Base-by-base conservation (phyloP, 2,113 vertebrate species). In the Anolis sagrei region DNA sequence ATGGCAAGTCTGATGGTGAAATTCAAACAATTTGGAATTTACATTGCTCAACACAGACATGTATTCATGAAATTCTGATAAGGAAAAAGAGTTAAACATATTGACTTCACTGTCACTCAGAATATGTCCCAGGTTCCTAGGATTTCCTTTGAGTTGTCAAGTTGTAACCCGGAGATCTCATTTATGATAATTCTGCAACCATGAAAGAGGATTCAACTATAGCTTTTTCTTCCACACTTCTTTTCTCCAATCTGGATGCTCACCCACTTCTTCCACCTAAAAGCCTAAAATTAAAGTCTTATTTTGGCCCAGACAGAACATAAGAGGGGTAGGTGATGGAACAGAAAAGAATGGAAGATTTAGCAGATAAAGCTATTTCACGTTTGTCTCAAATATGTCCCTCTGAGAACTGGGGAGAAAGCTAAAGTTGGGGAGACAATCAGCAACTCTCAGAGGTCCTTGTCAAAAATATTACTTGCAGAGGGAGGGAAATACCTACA, bases 1-100 rank as follows among this genome's bases (percentile, higher is more conserved):
- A 94, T 94, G 94, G 92, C 91, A 86, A 83, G 82, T 92, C 89
- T 94, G 92, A 90, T 94, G 92, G 92, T 91, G 87, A 95, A 94
- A 94, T 93, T 91, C 92, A 92, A 94, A 94, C 92, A 92, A 93
- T 93, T 94, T 90, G 36, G 91, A 92, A 94, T 94, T 95, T 93
- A 92, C 39, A 7, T 76, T 74, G 86, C 88, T 86, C 89, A 89
- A 86, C 82, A 84, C 84, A 84, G 92, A 94, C 86, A 86, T 86
- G 86, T 82, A 88, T 88, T 93, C 91, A 93, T 87, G 0, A 0
- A 39, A 34, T 89, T 93, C 72, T 1, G 0, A 87, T 87, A 87
- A 93, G 83, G 90, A 95, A 87, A 86, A 93, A 85, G 90, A 95
- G 88, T 92, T 92, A 94, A 91, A 85, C n/a, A 32, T 87, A 90